phyloP scores from a whole-genome alignment of 2,888 invertebrate species.

The Xestia sexstrigata region DNA sequence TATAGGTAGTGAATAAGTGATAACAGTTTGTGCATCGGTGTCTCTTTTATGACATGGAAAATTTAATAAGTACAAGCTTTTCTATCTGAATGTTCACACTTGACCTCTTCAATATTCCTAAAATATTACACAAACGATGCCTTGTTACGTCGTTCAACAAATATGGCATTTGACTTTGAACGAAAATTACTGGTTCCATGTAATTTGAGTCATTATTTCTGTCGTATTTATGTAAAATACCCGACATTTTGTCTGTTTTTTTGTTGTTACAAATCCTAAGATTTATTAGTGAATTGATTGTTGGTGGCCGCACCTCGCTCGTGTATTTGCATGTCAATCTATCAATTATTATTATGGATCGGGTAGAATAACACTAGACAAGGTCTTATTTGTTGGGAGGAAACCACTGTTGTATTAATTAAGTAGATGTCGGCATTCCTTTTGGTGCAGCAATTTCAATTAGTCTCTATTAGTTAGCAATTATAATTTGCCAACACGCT shows the following conservation, averaged over 20 bases:
- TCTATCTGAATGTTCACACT: background rate
- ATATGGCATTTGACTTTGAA: constrained; percentile 44
- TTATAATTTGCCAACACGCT: constrained; percentile 9
- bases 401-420: constrained; percentile 13
- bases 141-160: constrained; percentile 40
- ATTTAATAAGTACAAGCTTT: background rate
- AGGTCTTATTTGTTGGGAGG: constrained; percentile 10
- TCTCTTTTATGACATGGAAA: background rate
- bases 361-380: constrained; percentile 28
- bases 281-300: constrained; percentile 61
- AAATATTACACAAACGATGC: constrained; percentile 12
- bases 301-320: constrained; percentile 38
- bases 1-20: no score
- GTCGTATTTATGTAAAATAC: constrained; percentile 58
- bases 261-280: constrained; percentile 54
- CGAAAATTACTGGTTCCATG: constrained; percentile 38
- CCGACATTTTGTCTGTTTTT: constrained; percentile 55
- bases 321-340: constrained; percentile 49
- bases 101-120: background rate
- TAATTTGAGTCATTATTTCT: constrained; percentile 48
- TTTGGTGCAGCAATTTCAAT: constrained; percentile 16
- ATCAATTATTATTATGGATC: constrained; percentile 54
- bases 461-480: constrained; percentile 10
- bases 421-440: background rate
- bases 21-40: no score